Conservation (phyloP, 2,888 invertebrate species). For the Eledone cirrhosa region DNA sequence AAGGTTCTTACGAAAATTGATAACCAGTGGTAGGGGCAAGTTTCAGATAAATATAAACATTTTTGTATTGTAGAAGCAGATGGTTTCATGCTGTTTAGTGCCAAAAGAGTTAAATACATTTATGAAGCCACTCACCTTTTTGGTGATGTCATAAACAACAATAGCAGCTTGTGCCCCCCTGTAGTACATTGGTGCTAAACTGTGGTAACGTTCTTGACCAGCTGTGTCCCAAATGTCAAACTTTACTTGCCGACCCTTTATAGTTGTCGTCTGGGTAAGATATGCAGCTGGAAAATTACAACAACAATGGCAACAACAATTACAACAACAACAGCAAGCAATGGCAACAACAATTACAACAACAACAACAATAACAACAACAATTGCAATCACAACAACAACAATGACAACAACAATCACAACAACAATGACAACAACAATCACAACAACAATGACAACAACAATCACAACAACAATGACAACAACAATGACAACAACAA, state of each 20-base stretch:
- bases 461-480: too few relatives aligned
- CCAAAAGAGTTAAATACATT: not conserved
- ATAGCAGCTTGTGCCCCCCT: conserved; percentile 84
- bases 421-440: too few relatives aligned
- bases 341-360: not conserved
- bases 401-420: too few relatives aligned
- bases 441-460: not conserved
- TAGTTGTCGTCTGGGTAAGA: conserved; percentile 97
- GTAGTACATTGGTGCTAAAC: conserved; percentile 96
- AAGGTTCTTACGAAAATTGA: too few relatives aligned
- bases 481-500: too few relatives aligned
- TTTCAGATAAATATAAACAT: too few relatives aligned
- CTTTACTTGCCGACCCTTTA: conserved; percentile 88
- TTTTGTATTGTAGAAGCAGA: too few relatives aligned
- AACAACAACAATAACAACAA: too few relatives aligned
- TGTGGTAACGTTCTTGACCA: conserved; percentile 96
- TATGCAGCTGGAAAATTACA: conserved; percentile 80
- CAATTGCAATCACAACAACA: too few relatives aligned
- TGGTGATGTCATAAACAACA: conserved; percentile 99
- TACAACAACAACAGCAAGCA: not conserved
- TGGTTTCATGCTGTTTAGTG: too few relatives aligned
- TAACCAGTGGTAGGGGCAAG: too few relatives aligned
- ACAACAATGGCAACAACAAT: too few relatives aligned
- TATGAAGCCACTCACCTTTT: conserved; percentile 69
- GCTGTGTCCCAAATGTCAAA: conserved; percentile 99